Evolutionary conservation across 1,140 invertebrate species (phyloP).

Genomic region (Apolygus lucorum): DNA sequence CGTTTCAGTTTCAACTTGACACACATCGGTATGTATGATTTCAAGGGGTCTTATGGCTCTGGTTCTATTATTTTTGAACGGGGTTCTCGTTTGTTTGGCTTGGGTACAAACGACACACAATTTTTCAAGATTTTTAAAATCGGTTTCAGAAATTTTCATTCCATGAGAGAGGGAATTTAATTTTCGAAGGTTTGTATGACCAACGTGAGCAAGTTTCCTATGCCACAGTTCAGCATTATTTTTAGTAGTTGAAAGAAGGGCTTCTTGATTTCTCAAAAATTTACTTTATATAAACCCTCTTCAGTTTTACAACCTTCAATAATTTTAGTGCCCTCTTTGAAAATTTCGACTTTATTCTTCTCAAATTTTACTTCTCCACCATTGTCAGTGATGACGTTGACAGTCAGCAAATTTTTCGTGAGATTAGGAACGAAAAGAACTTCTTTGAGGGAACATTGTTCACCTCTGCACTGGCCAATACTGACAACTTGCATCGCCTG

Average conservation of each 20-base stretch:
- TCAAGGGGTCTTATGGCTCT: conserved; percentile 9
- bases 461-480: background rate
- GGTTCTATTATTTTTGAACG: conserved; percentile 3
- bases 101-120: background rate
- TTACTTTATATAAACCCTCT: conserved; percentile 5
- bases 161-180: background rate
- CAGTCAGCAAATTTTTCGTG: conserved; percentile 18
- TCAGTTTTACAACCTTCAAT: background rate
- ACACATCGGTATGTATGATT: conserved; percentile 20
- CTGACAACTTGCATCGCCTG: background rate
- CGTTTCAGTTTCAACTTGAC: conserved; percentile 13
- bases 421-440: conserved; percentile 17
- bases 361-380: conserved; percentile 13
- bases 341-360: conserved; percentile 17
- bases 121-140: no score
- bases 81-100: background rate
- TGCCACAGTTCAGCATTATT: conserved; percentile 16
- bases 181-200: conserved; percentile 17
- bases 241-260: background rate
- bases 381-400: conserved; percentile 20
- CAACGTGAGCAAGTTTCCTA: conserved; percentile 18
- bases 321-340: conserved; percentile 10
- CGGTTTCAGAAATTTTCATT: conserved; percentile 7
- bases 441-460: conserved; percentile 12
- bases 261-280: background rate